These are phyloP conservation scores for Wasmannia auropunctata DNA, from an alignment of 1,140 invertebrate genomes.

Conservation along the genomic window DNA sequence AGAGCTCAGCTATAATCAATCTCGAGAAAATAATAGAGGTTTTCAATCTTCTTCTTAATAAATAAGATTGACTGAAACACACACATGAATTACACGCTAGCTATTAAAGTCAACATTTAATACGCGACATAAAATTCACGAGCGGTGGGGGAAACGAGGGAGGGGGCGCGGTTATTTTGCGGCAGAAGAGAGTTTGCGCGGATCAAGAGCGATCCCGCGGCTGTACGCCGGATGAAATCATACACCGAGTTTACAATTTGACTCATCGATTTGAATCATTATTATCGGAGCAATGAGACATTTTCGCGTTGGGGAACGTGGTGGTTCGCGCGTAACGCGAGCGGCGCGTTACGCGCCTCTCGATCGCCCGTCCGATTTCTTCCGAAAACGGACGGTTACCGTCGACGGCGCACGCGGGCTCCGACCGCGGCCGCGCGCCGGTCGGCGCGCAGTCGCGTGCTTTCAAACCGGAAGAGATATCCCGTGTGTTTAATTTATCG, in stretches of 20 bases:
- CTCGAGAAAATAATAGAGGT: background rate
- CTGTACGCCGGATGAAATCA: background rate
- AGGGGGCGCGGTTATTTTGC: background rate
- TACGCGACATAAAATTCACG: background rate
- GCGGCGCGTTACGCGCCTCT: background rate
- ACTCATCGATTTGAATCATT: conserved; percentile 48
- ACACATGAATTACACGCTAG: background rate
- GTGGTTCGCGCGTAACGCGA: background rate
- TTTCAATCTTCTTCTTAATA: background rate
- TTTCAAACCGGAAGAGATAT: conserved; percentile 78
- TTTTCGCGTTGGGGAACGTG: background rate
- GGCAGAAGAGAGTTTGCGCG: background rate
- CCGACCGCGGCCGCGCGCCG: too few species aligned
- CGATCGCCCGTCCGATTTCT: conserved; percentile 32
- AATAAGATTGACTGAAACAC: background rate
- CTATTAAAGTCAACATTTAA: background rate
- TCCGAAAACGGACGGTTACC: background rate
- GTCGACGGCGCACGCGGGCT: background rate
- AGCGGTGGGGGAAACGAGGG: background rate
- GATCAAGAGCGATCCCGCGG: background rate
- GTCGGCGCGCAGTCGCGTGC: conserved; percentile 50
- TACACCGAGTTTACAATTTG: conserved; percentile 12
- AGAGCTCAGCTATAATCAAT: background rate
- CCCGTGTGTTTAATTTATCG: conserved; percentile 74
- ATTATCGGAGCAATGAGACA: conserved; percentile 20